These are phyloP conservation scores for Pseudomugil tenellus DNA, from an alignment of 2,797 vertebrate genomes.

Conservation along the genomic window DNA sequence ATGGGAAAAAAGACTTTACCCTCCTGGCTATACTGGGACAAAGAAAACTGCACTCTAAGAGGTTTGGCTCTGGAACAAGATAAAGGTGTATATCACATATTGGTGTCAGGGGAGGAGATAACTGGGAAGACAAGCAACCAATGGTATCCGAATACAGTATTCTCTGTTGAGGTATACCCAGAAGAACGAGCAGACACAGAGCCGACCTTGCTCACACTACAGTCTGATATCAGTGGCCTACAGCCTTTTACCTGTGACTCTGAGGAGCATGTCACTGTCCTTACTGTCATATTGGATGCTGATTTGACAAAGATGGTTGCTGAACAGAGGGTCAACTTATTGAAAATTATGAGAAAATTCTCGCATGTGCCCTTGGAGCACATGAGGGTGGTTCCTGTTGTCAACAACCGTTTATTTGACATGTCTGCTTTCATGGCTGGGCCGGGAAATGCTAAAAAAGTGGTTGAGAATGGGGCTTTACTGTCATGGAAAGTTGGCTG, in stretches of 20 bases:
- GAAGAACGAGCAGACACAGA: constrained; percentile 91
- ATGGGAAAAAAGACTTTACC: constrained; percentile 90
- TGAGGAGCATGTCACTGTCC: constrained; percentile 90
- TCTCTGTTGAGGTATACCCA: constrained; percentile 92
- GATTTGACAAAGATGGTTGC: constrained; percentile 96
- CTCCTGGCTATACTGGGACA: constrained; percentile 91
- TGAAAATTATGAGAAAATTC: constrained; percentile 89
- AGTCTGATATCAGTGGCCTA: constrained; percentile 77
- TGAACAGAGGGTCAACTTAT: constrained; percentile 87
- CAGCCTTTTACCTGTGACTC: constrained; percentile 85
- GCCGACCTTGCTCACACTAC: constrained; percentile 81
- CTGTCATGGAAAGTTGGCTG: constrained; percentile 96
- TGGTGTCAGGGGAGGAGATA: constrained; percentile 80
- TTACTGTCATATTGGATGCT: constrained; percentile 94
- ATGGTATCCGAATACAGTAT: constrained; percentile 83
- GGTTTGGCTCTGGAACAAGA: constrained; percentile 92
- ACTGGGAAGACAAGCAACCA: constrained; percentile 81
- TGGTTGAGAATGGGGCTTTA: constrained; percentile 94
- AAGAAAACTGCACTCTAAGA: constrained; percentile 81
- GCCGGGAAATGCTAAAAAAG: constrained; percentile 95
- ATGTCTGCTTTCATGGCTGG: constrained; percentile 98
- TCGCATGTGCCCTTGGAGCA: constrained; percentile 88
- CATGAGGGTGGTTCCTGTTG: constrained; percentile 94
- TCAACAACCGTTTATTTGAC: constrained; percentile 95
- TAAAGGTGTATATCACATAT: constrained; percentile 93